These are phyloP conservation scores for Aselliscus stoliczkanus DNA, from an alignment of 2,797 vertebrate species.

Conservation along the genomic window DNA sequence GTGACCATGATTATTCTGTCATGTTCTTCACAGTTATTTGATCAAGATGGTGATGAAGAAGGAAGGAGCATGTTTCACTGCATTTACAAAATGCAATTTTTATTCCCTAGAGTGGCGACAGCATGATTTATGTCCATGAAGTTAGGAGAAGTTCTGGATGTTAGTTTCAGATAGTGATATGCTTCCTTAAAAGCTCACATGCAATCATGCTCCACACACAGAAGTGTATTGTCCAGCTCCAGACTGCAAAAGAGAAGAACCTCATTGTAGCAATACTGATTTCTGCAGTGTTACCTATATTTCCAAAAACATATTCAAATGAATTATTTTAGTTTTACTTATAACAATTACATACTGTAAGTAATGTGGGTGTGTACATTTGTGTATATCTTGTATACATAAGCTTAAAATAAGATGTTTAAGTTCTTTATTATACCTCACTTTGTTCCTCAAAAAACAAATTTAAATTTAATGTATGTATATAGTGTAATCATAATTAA, in stretches of 20 bases:
- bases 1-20: slow-evolving; percentile 25
- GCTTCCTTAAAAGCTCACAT: not conserved
- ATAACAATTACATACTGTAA: not conserved
- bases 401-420: not conserved
- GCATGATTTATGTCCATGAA: slow-evolving; percentile 35
- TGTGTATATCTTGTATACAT: not conserved
- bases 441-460: not conserved
- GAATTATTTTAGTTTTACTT: not conserved
- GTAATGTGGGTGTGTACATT: not conserved
- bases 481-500: not conserved
- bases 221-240: not conserved
- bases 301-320: not conserved
- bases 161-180: slow-evolving; percentile 1
- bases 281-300: not conserved
- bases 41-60: slow-evolving; percentile 41
- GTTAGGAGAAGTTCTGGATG: slow-evolving; percentile 15
- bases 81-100: slow-evolving; percentile 49
- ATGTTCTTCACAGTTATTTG: slow-evolving; percentile 48
- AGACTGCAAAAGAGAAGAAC: not conserved
- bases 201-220: not conserved
- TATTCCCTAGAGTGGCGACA: not conserved
- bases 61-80: slow-evolving; percentile 23
- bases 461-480: not conserved
- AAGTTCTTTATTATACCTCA: not conserved
- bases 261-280: not conserved